Evolutionary conservation across 1,140 invertebrate genomes (phyloP).

Genomic region (Scaptomyza graminum): DNA sequence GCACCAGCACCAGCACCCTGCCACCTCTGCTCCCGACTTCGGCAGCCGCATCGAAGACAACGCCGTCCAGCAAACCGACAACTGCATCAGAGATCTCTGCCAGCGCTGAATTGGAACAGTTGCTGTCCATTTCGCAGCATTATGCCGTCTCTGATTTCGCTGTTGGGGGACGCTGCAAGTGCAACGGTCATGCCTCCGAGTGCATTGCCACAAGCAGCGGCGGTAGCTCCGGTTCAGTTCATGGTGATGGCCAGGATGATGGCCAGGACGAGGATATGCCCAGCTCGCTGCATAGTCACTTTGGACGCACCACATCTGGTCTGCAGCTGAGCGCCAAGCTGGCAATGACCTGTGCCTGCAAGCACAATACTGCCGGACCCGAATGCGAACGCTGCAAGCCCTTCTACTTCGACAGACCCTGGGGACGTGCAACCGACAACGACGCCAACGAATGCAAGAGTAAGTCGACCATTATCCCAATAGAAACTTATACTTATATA

Average conservation of each 20-base stretch:
- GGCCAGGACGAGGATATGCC: conserved; percentile 85
- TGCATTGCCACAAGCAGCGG: conserved; percentile 85
- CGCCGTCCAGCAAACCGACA: conserved; percentile 31
- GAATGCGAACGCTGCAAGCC: conserved; percentile 99
- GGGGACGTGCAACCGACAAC: conserved; percentile 96
- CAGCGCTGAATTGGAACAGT: conserved; percentile 68
- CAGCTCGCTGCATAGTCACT: conserved; percentile 43
- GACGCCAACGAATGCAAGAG: conserved; percentile 99
- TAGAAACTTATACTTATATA: too few species aligned
- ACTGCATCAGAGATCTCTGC: conserved; percentile 18
- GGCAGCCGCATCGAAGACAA: conserved; percentile 7
- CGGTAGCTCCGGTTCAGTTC: neutral
- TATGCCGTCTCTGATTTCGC: conserved; percentile 98
- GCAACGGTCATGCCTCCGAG: conserved; percentile 98
- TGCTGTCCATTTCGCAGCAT: conserved; percentile 85
- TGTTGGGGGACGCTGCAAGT: conserved; percentile 99
- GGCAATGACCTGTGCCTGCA: conserved; percentile 95
- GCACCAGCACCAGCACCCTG: conserved; percentile 69
- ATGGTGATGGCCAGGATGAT: conserved; percentile 84
- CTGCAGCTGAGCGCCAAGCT: conserved; percentile 74
- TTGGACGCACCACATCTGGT: conserved; percentile 67
- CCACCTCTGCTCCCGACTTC: conserved; percentile 53
- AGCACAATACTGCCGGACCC: conserved; percentile 98
- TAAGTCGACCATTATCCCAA: conserved; percentile 84
- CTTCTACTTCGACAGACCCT: conserved; percentile 99